Conservation (phyloP, 35 echinoderm and acorn worm species). For the Acanthaster planci region DNA sequence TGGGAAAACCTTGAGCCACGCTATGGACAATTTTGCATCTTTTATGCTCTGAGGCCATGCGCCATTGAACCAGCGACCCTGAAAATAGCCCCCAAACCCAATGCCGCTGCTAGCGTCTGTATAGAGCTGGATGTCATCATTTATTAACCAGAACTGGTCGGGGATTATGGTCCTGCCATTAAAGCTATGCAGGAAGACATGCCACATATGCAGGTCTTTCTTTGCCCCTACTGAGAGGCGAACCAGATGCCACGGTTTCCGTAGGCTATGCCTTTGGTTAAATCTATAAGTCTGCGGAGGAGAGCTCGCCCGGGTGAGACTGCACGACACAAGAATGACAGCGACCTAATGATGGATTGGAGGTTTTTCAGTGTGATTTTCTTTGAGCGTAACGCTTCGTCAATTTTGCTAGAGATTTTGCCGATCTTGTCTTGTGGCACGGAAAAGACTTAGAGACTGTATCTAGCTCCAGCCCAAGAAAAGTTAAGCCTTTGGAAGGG, state of each 20-base stretch:
- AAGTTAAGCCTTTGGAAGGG: background rate
- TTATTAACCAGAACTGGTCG: background rate
- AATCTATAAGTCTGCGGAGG: background rate
- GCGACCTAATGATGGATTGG: background rate
- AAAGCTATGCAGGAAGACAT: no score
- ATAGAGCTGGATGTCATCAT: no score
- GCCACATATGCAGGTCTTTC: background rate
- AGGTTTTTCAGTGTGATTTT: background rate
- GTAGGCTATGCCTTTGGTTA: background rate
- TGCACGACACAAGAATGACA: background rate
- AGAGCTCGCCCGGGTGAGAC: background rate
- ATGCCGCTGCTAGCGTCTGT: no score
- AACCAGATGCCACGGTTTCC: background rate
- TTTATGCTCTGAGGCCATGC: background rate
- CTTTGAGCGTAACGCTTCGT: background rate
- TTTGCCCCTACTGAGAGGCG: background rate
- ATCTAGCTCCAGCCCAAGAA: conserved; percentile 2
- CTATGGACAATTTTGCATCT: background rate
- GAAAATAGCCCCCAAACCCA: background rate
- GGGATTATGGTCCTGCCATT: background rate
- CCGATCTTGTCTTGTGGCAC: background rate
- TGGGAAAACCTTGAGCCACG: conserved; percentile 2
- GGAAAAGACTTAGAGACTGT: background rate
- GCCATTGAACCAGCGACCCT: background rate
- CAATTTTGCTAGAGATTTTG: background rate